A percentile compares a stretch with the other conserved stretches of the same genome.
Conservation (phyloP, 2,113 vertebrate species). For the Rhynchopsitta pachyrhyncha region DNA sequence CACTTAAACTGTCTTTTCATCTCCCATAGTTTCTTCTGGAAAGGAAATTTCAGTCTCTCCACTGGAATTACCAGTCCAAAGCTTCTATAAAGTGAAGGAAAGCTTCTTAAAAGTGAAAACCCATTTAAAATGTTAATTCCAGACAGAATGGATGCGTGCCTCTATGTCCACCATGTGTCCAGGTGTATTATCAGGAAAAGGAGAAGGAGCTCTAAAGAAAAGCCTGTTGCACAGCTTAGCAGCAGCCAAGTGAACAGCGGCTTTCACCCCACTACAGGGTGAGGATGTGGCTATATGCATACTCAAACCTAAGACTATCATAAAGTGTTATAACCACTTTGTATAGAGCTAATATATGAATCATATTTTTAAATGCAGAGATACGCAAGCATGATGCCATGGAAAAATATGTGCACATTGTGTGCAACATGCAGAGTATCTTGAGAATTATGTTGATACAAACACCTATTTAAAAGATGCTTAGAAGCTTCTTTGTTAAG, state of each 20-base stretch:
- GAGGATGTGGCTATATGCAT: neutral
- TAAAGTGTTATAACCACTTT: neutral
- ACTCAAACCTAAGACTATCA: neutral
- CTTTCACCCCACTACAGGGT: neutral
- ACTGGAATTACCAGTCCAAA: neutral
- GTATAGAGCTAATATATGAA: neutral
- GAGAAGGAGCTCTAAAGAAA: neutral
- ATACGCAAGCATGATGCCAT: neutral
- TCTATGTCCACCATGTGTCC: neutral
- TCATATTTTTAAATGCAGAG: neutral
- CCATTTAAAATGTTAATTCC: neutral
- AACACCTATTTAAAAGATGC: neutral
- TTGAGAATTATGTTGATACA: neutral
- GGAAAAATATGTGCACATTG: neutral
- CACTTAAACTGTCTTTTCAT: neutral
- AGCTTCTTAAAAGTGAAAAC: neutral
- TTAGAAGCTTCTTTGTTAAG: neutral
- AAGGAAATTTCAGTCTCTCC: neutral
- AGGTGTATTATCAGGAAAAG: neutral
- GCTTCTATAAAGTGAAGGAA: neutral
- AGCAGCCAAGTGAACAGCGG: neutral
- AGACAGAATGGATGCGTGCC: neutral
- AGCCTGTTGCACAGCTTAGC: neutral
- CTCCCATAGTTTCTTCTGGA: neutral
- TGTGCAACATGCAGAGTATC: neutral